Base-by-base conservation (phyloP, 2,888 invertebrate genomes). In the Bombyx huttoni region DNA sequence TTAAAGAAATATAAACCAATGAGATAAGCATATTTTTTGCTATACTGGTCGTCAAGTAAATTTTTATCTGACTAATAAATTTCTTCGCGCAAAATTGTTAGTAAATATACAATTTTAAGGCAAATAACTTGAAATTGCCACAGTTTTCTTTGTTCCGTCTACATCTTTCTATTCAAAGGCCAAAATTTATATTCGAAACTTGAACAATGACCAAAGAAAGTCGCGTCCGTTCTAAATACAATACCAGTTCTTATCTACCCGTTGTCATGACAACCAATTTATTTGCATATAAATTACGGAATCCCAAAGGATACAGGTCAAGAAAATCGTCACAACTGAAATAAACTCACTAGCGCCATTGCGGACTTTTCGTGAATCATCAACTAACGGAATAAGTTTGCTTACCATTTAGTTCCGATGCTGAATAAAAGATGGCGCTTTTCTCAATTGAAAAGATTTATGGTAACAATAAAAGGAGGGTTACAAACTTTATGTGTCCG, bases 211-310 rank as follows among this genome's bases (percentile, higher is more conserved):
- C 3, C 24, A 24, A 24, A 24, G 24, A 40, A 40, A 40, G 5
- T 50, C 47, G 34, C 6, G 10, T 13, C 34, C 47, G 47, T 34
- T 34, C 46, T 34, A n/a, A 9, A 12, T 48, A 14, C 46, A 34
- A 33, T 40, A 33, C 45, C 34, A 50, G 47, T 13, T 50, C 47
- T 34, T 34, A 47, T 50, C 47, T 46, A 33, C 8, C 1, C 34
- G 50, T 50, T 50, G 50, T 50, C 47, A 50, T 46, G 50, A 8
- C 34, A 50, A 49, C 45, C 35, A 13, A 47, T 52, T 49, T 46
- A 34, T n/a, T 46, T 52, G n/a, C 35, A 33, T 34, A 49, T 34
- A 49, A 40, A 6, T 35, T 24, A 24, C 3, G 24, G 24, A 24
- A 5, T 24, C 24, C 24, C 24, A 24, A 24, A 24, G 24, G 1